Evolutionary conservation across 2,113 vertebrate genomes (phyloP), one percentile per base, ranked within the genome.

Genomic region (Hypanus sabinus): DNA sequence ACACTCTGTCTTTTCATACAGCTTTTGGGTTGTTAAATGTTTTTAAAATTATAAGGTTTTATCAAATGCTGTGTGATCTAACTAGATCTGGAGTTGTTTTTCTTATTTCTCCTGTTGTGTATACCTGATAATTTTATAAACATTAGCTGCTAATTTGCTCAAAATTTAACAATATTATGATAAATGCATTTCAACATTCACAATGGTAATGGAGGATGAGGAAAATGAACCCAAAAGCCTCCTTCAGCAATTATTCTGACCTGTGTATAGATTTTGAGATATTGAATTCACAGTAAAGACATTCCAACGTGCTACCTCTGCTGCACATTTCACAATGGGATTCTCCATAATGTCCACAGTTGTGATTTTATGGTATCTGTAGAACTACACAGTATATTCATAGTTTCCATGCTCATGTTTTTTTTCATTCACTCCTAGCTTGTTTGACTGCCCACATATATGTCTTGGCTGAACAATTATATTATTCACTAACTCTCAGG

Each of bases 341-440:
- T 65, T 88, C 57, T 65, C 85, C 30, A 88, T n/a, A 16, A 88
- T 62, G 27, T 87, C 11, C 0, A 62, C 2, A 11, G 24, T 12
- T 57, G 46, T 57, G 30, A 24, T 18, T 71, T 71, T 92, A 22
- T 11, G 57, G 36, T 46, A 20, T 33, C 33, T 93, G 46, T 27
- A 27, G 65, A 73, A 68, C 73, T 71, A 36, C 65, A 71, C 88
- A 71, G n/a, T 38, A 24, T 5, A 18, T 8, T 71, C 11, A 88
- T 33, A n/a, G 57, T 88, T 88, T 88, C 57, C 85, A 88, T 65
- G 57, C 68, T 93, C 68, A 71, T 27, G 33, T 93, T 73, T 55
- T n/a, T n/a, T 36, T 71, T 27, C 33, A 55, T 73, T 73, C 30
- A 36, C 36, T 73, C 6, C 57, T 33, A 18, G 62, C n/a, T n/a